These are phyloP conservation scores for Wiebesia pumilae DNA, from an alignment of 1,140 invertebrate species.

Conservation along the genomic window DNA sequence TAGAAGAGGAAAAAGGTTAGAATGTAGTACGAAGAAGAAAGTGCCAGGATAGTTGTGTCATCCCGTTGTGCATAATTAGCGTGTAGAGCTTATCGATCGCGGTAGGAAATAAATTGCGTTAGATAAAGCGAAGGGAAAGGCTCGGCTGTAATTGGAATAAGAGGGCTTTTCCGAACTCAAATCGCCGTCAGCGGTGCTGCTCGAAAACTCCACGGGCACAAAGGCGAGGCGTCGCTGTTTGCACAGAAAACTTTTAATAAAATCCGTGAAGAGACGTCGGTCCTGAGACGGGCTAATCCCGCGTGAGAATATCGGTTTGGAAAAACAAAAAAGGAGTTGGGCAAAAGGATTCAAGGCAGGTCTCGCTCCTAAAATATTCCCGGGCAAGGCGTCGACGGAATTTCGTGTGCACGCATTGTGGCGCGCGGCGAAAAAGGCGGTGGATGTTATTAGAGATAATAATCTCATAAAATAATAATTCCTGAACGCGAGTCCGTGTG, in stretches of 20 bases:
- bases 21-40: background rate
- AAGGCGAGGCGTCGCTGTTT: background rate
- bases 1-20: too few species aligned
- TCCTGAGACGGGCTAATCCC: background rate
- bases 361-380: background rate
- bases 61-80: background rate
- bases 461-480: conserved; percentile 71
- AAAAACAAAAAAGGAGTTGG: background rate
- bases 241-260: background rate
- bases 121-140: background rate
- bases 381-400: background rate
- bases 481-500: conserved; percentile 26
- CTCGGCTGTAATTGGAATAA: background rate
- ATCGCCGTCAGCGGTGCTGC: too few species aligned
- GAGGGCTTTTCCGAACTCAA: background rate
- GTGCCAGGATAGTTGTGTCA: too few species aligned
- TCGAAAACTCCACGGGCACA: too few species aligned
- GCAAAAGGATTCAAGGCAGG: background rate
- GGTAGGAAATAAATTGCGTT: background rate
- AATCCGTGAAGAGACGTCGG: background rate
- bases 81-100: background rate
- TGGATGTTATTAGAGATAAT: conserved; percentile 71
- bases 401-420: background rate
- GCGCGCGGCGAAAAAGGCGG: background rate
- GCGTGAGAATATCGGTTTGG: conserved; percentile 29